Percentiles rank a stretch among this genome's conserved stretches.
These are phyloP conservation scores for Neotragus pygmaeus DNA, from an alignment of 2,113 vertebrate species.

Conservation along the genomic window DNA sequence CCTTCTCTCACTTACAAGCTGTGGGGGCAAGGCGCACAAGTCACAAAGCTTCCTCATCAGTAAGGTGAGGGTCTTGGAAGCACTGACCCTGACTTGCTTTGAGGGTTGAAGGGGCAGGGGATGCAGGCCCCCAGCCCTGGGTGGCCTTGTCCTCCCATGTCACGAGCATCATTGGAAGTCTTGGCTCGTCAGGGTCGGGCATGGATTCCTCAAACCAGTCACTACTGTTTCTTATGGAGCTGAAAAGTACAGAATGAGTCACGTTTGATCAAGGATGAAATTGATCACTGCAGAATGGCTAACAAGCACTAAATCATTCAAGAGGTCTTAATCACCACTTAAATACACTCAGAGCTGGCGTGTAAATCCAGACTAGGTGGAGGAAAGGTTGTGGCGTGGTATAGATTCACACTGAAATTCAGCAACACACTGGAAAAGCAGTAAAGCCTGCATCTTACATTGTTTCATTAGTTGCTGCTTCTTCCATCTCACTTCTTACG, in stretches of 20 bases:
- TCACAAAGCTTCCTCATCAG: too few relatives aligned
- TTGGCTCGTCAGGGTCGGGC: fast-evolving
- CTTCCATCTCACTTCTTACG: fast-evolving
- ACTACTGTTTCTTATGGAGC: too few relatives aligned
- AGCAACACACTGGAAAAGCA: fast-evolving
- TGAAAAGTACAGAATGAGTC: too few relatives aligned
- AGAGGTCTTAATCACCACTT: background rate
- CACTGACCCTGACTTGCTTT: fast-evolving
- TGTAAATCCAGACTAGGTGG: background rate
- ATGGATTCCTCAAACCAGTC: background rate
- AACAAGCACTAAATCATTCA: background rate
- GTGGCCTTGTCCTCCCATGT: fast-evolving
- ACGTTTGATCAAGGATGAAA: background rate
- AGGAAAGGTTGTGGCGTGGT: background rate
- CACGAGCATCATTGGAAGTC: fast-evolving
- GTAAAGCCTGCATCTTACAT: background rate
- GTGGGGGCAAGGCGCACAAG: fast-evolving
- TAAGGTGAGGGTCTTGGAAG: background rate
- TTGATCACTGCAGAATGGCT: background rate
- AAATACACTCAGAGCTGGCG: background rate
- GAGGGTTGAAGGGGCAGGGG: background rate
- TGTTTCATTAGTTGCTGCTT: background rate
- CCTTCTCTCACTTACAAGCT: background rate
- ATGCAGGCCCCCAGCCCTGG: fast-evolving
- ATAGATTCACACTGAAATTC: background rate